phyloP scores from a whole-genome alignment of 92 coral and sea anemone species.

The Isaurus tuberculatus region DNA sequence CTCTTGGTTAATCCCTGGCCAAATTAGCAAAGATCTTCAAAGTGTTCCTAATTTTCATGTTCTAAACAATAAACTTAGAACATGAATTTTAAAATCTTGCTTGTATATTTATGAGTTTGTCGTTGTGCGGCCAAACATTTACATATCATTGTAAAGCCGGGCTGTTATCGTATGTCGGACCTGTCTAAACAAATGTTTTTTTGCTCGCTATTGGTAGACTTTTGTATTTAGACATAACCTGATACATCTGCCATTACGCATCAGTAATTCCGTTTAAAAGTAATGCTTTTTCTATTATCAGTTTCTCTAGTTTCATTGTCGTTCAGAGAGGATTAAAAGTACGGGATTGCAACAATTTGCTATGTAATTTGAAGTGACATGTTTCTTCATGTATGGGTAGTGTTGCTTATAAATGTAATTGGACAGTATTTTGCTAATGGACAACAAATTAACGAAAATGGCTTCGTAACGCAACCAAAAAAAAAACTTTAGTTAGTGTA shows the following conservation, averaged over 20 bases:
- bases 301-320: slow-evolving; percentile 8
- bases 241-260: slow-evolving; percentile 38
- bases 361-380: neutral
- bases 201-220: slow-evolving; percentile 35
- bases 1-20: neutral
- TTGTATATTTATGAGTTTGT: slow-evolving; percentile 60
- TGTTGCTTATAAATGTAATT: neutral
- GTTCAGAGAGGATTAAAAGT: slow-evolving; percentile 22
- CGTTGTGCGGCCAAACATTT: slow-evolving; percentile 48
- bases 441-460: neutral
- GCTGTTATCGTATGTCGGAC: slow-evolving; percentile 47
- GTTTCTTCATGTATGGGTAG: neutral
- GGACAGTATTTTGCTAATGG: slow-evolving; percentile 1
- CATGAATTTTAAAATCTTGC: slow-evolving; percentile 72
- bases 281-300: slow-evolving; percentile 20
- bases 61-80: slow-evolving; percentile 57
- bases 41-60: slow-evolving; percentile 46
- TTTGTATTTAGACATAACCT: slow-evolving; percentile 31
- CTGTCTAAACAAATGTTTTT: slow-evolving; percentile 30
- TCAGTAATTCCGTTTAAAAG: slow-evolving; percentile 24
- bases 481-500: too few relatives aligned
- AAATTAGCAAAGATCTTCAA: slow-evolving; percentile 21
- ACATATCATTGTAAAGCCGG: slow-evolving; percentile 44
- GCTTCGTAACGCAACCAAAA: too few relatives aligned
- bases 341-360: slow-evolving; percentile 2